Percentiles rank a stretch among this genome's conserved stretches.
Conservation (phyloP, 2,113 vertebrate species). For the Falco punctatus region DNA sequence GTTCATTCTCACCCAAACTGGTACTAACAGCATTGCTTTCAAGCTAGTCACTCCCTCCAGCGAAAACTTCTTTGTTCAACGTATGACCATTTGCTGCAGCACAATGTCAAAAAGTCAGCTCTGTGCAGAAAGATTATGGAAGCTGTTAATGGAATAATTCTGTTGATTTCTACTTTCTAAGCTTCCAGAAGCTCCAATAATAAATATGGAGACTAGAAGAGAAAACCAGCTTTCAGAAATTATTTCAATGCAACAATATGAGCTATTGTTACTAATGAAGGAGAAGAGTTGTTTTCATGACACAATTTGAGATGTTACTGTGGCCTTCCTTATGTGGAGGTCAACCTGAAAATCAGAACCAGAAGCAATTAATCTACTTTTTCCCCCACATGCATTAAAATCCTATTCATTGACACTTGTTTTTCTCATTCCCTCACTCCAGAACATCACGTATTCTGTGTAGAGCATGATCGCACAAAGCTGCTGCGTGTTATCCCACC, state of each 20-base stretch:
- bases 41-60: background rate
- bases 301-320: background rate
- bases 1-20: background rate
- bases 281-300: background rate
- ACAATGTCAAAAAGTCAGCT: background rate
- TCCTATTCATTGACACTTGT: background rate
- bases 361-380: background rate
- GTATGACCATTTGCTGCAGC: background rate
- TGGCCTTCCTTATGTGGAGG: background rate
- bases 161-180: background rate
- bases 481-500: background rate
- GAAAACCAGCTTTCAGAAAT: background rate
- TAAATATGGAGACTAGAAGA: background rate
- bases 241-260: background rate
- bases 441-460: background rate
- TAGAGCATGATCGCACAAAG: background rate
- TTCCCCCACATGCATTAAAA: background rate
- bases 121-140: background rate
- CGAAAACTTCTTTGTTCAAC: background rate
- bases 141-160: background rate
- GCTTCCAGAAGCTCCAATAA: background rate
- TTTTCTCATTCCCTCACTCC: background rate
- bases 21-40: background rate
- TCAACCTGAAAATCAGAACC: background rate
- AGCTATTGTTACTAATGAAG: background rate